Evolutionary conservation across 53 echinoderm and acorn worm species (phyloP), one percentile per base, ranked within the genome.

Genomic region (Hippasteria phrygiana): DNA sequence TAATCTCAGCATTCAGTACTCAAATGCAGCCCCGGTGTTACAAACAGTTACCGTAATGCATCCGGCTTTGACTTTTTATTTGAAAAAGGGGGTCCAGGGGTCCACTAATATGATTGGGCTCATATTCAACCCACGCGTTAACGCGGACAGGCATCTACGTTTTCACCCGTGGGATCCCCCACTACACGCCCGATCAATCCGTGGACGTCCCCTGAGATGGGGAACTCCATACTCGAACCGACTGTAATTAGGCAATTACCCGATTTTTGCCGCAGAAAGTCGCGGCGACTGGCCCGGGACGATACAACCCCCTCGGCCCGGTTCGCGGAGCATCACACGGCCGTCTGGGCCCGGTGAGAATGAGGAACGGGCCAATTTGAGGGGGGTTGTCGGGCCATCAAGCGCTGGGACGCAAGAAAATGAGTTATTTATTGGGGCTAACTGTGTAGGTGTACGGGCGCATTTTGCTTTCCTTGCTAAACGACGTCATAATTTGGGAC

Each of bases 181-280:
- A 28, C 70, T 34, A 69, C 85, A 85, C 85, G 37, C 48, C 69
- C 85, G 85, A 67, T 85, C 85, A 70, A 85, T 69, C 51, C 70
- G 36, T 39, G 43, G 20, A 11, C 20, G 53, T 37, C 31, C 51
- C 85, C 38, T 8, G 34, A 16, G 85, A 31, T 11, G 43, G 42
- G 37, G 39, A 85, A 85, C 83, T 47, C 27, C 83, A 83, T 35
- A 69, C 83, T 34, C 66, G 18, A 46, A 83, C 69, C 47, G 67
- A 48, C 66, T 66, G 70, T 83, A 67, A 85, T 71, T 85, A 85
- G 85, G 70, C 85, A 85, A 85, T 85, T 85, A 85, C 85, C 71
- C 70, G 85, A 64, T 69, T 85, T 85, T 71, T 51, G 36, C 85
- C 85, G 85, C 71, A 38, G 54, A 22, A 17, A 85, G 85, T 70